Base-by-base conservation (phyloP, 2,113 vertebrate species). In the Ciconia maguari region DNA sequence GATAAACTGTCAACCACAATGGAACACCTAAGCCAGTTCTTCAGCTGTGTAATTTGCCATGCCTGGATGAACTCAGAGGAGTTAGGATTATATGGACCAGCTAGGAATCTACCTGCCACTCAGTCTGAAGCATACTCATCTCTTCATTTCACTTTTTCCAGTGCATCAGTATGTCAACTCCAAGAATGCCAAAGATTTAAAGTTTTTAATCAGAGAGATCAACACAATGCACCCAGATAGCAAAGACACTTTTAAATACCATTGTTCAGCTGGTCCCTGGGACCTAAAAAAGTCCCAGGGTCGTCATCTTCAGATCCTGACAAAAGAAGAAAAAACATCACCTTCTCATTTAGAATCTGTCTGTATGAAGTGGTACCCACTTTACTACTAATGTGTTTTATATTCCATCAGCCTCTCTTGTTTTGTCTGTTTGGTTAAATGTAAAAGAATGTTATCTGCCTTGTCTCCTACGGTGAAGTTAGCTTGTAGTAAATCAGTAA, bases 271-370 rank as follows among this genome's bases (percentile, higher is more conserved):
- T 96, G 97, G 91, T 98, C 97, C 97, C 98, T 97, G 84, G 97
- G 97, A 97, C 97, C 97, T 97, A 96, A 96, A 87, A 96, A 93
- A 95, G 98, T 78, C 96, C 97, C 97, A 96, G 86, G 94, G 89
- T 97, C 94, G 25, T 96, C 97, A 97, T 98, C 98, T 96, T 97
- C 97, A 83, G 91, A 94, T 94, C 98, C 98, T 98, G 96, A 96
- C 87, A 97, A 98, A 96, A 98, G 85, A 98, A 97, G 96, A 97
- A 96, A 95, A 97, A 90, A 48, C 48, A 93, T 71, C 51, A 94
- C 29, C 41, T 25, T 66, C 41, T 86, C n/a, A 25, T 78, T 68
- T 80, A 54, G n/a, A 38, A 9, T 41, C 85, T 42, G 32, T 32
- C 32, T 44, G 4, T 16, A 22, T 3, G 1, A 94, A 88, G 55